Evolutionary conservation across 2,888 invertebrate genomes (phyloP).

Genomic region (Agrenia bidenticulata): DNA sequence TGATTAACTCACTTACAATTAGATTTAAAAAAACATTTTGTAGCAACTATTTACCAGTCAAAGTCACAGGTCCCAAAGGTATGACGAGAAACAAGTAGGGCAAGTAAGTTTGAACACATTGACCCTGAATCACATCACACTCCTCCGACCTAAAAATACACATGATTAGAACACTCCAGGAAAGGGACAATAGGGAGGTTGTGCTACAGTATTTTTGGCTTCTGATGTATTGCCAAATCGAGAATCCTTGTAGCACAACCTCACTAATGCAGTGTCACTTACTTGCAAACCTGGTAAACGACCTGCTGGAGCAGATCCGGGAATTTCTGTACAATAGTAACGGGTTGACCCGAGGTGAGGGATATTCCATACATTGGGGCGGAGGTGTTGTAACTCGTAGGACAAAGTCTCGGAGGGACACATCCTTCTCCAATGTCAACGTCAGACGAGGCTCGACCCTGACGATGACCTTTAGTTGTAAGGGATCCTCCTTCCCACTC

Average conservation of each 20-base stretch:
- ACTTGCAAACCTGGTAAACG: constrained; percentile 90
- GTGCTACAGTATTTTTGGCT: too few relatives aligned
- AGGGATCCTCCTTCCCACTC: background rate
- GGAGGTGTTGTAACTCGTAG: constrained; percentile 87
- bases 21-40: background rate
- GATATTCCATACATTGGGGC: constrained; percentile 95
- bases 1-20: constrained; percentile 13
- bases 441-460: background rate
- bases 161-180: too few relatives aligned
- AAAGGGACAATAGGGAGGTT: too few relatives aligned
- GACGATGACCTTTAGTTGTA: background rate
- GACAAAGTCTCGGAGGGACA: constrained; percentile 75
- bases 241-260: too few relatives aligned
- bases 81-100: constrained; percentile 89
- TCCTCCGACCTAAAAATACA: constrained; percentile 86
- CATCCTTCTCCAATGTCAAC: constrained; percentile 54
- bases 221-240: too few relatives aligned
- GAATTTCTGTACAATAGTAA: constrained; percentile 73
- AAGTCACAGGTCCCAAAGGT: constrained; percentile 83
- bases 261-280: constrained; percentile 61
- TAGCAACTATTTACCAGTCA: constrained; percentile 62
- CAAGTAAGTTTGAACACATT: constrained; percentile 88
- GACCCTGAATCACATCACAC: constrained; percentile 83
- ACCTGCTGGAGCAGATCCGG: constrained; percentile 89
- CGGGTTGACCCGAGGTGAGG: constrained; percentile 76